A percentile compares a stretch with the other conserved stretches of the same genome.
phyloP scores from a whole-genome alignment of 1,140 invertebrate genomes.

The Dryas iulia region DNA sequence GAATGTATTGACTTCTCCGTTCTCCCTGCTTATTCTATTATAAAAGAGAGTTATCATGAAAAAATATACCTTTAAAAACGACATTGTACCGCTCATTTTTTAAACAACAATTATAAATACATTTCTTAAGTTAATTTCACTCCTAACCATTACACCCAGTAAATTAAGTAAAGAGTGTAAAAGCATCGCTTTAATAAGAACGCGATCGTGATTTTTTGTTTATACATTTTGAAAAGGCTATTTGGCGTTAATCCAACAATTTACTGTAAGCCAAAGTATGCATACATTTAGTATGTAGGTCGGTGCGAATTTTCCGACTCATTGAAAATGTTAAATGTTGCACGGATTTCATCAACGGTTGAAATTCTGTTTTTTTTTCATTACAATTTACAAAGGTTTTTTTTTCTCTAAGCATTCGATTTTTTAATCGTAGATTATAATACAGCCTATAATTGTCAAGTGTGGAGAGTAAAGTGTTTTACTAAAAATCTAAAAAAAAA shows the following conservation, averaged over 20 bases:
- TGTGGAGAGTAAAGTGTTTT: too few species aligned
- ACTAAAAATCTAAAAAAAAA: too few species aligned
- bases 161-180: background rate
- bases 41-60: too few species aligned
- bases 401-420: too few species aligned
- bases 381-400: background rate
- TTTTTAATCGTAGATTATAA: too few species aligned
- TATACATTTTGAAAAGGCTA: background rate
- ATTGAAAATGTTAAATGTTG: conserved; percentile 7
- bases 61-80: too few species aligned
- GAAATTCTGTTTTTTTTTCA: background rate
- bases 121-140: too few species aligned
- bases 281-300: conserved; percentile 7
- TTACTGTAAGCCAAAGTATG: background rate
- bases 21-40: too few species aligned
- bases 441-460: too few species aligned
- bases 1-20: too few species aligned
- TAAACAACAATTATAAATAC: too few species aligned
- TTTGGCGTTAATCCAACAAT: conserved; percentile 15
- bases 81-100: too few species aligned
- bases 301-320: background rate
- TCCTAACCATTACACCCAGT: background rate
- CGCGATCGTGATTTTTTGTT: background rate
- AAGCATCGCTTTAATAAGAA: background rate
- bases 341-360: background rate